Evolutionary conservation across 1,140 invertebrate species (phyloP), one percentile per base, ranked within the genome.

Genomic region (Helicoverpa armigera): DNA sequence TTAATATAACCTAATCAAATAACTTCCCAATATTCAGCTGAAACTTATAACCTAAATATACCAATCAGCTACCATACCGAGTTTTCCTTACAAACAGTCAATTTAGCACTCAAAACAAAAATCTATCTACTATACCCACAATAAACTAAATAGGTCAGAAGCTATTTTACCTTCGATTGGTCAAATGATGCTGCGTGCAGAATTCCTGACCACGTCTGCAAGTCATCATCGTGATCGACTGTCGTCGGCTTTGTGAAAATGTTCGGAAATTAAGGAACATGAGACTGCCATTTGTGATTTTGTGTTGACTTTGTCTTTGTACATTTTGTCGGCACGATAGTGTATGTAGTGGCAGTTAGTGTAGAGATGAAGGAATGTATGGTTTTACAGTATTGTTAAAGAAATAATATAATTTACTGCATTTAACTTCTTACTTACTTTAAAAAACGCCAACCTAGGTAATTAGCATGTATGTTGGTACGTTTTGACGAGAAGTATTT

Each of bases 241-340:
- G 53, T 74, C 58, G 77, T 77, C 65, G 80, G 80, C 63, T 58
- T 51, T 16, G n/a, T 69, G 72, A 67, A 82, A 82, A 61, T 56
- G 67, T 56, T 81, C 76, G 60, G 72, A 72, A 82, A 31, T 50
- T 12, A 29, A n/a, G 18, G 50, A 72, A 54, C 13, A 54, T 16
- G 53, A 53, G 67, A 70, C 48, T 1, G 69, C 69, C 50, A 72
- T 53, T 54, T 31, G 23, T 29, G 69, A 31, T 18, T 56, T 72
- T 72, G 53, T 16, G 7, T 18, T 67, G 48, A 9, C 63, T 16
- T 4, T 23, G 63, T 50, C 18, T 54, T 31, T 31, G 10, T 54
- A 12, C 43, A 43, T 48, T 50, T 18, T 31, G 29, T 29, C 18
- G 50, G 12, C 13, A 70, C 18, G 0, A 50, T 29, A 12, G 51